Evolutionary conservation across 2,113 vertebrate genomes (phyloP).

Genomic region (Pionites leucogaster): DNA sequence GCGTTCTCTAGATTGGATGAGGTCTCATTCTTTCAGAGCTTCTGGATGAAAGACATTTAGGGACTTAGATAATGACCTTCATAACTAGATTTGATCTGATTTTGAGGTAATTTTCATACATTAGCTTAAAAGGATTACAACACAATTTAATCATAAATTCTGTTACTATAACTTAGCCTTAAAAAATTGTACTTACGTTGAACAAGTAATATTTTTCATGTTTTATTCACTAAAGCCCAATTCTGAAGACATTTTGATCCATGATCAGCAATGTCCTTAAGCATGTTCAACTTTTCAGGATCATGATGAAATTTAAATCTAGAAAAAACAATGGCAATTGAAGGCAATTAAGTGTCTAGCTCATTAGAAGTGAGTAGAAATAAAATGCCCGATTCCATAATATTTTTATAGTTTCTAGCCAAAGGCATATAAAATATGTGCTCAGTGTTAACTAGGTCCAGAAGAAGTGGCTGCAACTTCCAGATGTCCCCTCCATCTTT

Average conservation of each 20-base stretch:
- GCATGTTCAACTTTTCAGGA: conserved; percentile 1
- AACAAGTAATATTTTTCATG: conserved; percentile 46
- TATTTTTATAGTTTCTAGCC: neutral
- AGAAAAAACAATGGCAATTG: neutral
- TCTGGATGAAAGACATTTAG: conserved; percentile 22
- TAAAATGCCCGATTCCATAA: neutral
- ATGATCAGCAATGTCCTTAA: conserved; percentile 24
- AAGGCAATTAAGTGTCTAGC: neutral
- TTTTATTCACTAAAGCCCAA: conserved; percentile 45
- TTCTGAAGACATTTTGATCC: conserved; percentile 50
- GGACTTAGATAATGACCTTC: conserved; percentile 34
- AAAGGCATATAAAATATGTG: neutral
- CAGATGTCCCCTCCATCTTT: neutral
- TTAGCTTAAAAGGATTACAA: conserved; percentile 64
- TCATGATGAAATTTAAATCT: neutral
- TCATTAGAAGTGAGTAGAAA: neutral
- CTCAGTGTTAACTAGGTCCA: neutral
- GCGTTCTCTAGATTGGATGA: neutral
- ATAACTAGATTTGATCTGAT: conserved; percentile 47
- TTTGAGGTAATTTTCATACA: conserved; percentile 58
- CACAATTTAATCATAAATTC: conserved; percentile 58
- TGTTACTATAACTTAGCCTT: conserved; percentile 55
- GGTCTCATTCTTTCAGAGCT: neutral
- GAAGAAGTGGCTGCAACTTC: neutral
- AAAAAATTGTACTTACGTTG: conserved; percentile 27